Evolutionary conservation across 2,888 invertebrate species (phyloP), one percentile per base, ranked within the genome.

Genomic region (Sinodicranocentrus sp.): DNA sequence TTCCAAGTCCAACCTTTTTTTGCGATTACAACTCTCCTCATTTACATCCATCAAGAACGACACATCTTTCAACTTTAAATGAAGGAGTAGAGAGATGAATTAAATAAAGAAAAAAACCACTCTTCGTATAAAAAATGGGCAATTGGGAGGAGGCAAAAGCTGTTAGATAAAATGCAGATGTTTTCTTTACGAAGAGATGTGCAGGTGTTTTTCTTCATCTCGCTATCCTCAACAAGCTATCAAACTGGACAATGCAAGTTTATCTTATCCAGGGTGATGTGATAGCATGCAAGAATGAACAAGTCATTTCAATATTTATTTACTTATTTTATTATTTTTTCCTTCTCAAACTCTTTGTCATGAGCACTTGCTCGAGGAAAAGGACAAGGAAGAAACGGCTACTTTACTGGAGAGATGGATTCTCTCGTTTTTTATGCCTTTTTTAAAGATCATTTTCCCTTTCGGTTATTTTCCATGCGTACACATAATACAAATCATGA

Each of bases 241-340:
- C 48, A 48, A 15, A 48, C 2, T 48, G 48, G 48, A 48, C 48
- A 48, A 48, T 48, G 48, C 5, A 15, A 2, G 15, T 48, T 48
- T 48, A 48, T 48, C 48, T 48, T 48, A n/a, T n/a, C 48, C 48
- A 2, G 33, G 10, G 5, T 10, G 10, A 10, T 3, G 5, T 33
- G 33, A 48, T 48, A n/a, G 48, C 48, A 25, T 52, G 52, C 39
- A 28, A 71, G 6, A 72, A 61, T 59, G 72, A 72, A 61, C 43
- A 72, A 59, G 72, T 44, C 44, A 61, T 72, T 72, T 72, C 44
- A 72, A 72, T 57, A 59, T 72, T 59, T 72, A 57, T 71, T 71
- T 70, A 52, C 23, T 72, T 57, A 57, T 70, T 70, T 52, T 70
- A 52, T 17, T 52, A n/a, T 48, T 48, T 8, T 57, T 54, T 21